Evolutionary conservation across 2,888 invertebrate genomes (phyloP), one percentile per base, ranked within the genome.

Genomic region (Tetheella fluctuosa): DNA sequence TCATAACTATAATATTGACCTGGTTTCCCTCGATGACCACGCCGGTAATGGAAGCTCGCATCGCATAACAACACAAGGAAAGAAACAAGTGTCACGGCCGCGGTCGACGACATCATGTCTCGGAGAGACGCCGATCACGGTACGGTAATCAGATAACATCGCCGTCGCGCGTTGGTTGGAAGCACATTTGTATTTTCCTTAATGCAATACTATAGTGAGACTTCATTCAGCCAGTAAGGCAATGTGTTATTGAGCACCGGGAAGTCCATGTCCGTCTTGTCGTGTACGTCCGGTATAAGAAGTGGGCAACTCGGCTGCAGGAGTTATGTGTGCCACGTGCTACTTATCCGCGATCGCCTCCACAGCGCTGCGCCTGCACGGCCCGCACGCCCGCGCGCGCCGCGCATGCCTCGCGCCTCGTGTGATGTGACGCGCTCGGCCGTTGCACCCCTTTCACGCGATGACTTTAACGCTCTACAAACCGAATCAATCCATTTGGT

Each of bases 381-480:
- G 1, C 30, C 10, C 15, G 37, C 37, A 2, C 34, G 10, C 34
- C 10, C 34, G 34, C 34, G n/a, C n/a, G n/a, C n/a, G n/a, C 34
- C 28, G 28, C 28, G 34, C 34, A 8, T 70, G 67, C 68, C 68
- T 60, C 68, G 64, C 48, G 52, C 61, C 57, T 70, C 73, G 69
- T 69, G 73, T 34, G 59, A 37, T 25, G 34, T 83, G 79, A 80
- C 83, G 83, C 84, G 82, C 80, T 83, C 85, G 91, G 90, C 87
- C 92, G 80, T 90, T 90, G 90, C 91, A 91, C 92, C 90, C 89
- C 88, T 90, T 91, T 92, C 91, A 87, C 90, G 88, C 82, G 76
- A 82, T 79, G 78, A 73, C 84, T 88, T 85, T 81, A 87, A 90
- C 88, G 92, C 91, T 91, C 92, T 90, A 92, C 85, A 91, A 91